A percentile compares a stretch with the other conserved stretches of the same genome.
phyloP scores from a whole-genome alignment of 2,113 vertebrate genomes.

The Eidolon helvum region DNA sequence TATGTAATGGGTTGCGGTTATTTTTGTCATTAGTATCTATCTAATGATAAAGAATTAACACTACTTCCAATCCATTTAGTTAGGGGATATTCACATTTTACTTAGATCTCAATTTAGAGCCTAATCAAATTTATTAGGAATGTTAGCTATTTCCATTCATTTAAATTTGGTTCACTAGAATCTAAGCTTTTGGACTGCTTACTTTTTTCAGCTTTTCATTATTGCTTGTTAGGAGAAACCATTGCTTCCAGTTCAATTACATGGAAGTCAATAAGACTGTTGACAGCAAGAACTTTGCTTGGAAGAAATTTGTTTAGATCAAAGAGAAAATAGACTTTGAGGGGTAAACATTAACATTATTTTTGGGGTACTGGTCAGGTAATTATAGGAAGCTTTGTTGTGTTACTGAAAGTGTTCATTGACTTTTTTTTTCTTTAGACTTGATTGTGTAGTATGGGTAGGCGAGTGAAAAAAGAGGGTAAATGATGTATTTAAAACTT shows the following conservation, averaged over 20 bases:
- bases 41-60: background rate
- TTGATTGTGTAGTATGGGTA: background rate
- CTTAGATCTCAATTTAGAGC: background rate
- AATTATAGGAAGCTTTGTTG: background rate
- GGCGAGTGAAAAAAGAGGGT: background rate
- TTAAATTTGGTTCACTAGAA: background rate
- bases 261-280: background rate
- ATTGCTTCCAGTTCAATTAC: background rate
- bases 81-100: background rate
- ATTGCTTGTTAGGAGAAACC: background rate
- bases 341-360: background rate
- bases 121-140: background rate
- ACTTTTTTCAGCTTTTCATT: background rate
- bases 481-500: background rate
- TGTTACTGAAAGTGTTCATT: background rate
- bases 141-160: background rate
- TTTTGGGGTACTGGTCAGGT: background rate
- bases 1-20: background rate
- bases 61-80: background rate
- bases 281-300: slow-evolving; percentile 28
- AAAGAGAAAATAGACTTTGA: background rate
- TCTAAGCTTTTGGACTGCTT: background rate
- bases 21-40: slow-evolving; percentile 9
- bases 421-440: slow-evolving; percentile 38
- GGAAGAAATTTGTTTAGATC: background rate